These are phyloP conservation scores for Hypena proboscidalis DNA, from an alignment of 2,888 invertebrate species.

Conservation along the genomic window DNA sequence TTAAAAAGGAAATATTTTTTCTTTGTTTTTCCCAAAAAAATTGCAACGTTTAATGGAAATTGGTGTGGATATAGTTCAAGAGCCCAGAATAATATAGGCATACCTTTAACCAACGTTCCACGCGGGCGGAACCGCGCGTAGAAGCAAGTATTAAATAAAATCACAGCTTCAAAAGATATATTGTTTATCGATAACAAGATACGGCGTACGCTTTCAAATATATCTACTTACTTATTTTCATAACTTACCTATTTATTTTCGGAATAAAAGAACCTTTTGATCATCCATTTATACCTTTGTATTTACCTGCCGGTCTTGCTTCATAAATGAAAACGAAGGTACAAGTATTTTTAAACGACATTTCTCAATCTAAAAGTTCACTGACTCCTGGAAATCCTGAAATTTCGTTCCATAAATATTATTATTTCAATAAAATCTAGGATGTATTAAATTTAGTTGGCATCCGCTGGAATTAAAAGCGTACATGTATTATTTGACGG, in stretches of 20 bases:
- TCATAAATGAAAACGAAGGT: conserved; percentile 15
- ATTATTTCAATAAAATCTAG: neutral
- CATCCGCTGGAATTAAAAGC: conserved; percentile 46
- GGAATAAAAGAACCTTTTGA: conserved; percentile 21
- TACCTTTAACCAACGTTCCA: too few relatives aligned
- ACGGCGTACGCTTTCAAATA: conserved; percentile 16
- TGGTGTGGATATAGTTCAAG: too few relatives aligned
- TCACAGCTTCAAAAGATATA: conserved; percentile 41
- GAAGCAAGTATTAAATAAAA: conserved; percentile 30
- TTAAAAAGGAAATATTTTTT: too few relatives aligned
- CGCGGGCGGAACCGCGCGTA: too few relatives aligned
- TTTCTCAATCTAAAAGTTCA: conserved; percentile 10
- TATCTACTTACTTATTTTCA: conserved; percentile 17
- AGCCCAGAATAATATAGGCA: too few relatives aligned
- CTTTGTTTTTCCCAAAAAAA: too few relatives aligned
- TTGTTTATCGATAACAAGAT: conserved; percentile 22
- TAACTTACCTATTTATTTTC: conserved; percentile 22
- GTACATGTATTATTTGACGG: conserved; percentile 49
- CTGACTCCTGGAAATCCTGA: neutral
- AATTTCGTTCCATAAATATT: neutral
- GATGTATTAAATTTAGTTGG: conserved; percentile 4
- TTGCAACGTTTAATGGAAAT: too few relatives aligned
- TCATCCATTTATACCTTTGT: conserved; percentile 21
- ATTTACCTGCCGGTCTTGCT: conserved; percentile 9
- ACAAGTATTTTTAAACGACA: conserved; percentile 3